Base-by-base conservation (phyloP, 2,113 vertebrate species). In the Damaliscus lunatus region DNA sequence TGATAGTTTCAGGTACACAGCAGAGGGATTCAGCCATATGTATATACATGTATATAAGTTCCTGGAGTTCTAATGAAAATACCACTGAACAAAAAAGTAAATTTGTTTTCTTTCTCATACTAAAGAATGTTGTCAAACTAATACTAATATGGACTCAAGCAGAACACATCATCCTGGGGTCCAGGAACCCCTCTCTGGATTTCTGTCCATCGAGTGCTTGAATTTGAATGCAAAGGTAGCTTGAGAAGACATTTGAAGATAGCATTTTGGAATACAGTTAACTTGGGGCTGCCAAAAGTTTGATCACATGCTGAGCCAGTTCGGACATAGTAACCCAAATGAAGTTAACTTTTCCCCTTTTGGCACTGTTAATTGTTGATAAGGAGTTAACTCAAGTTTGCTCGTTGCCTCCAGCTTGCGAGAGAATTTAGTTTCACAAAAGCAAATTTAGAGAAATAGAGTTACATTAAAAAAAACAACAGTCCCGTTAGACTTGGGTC, bases 371-470 rank as follows among this genome's bases (percentile, higher is more conserved):
- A 6, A 9, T 16, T 57, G n/a, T 81, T 78, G 88, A 86, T 97
- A 95, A 94, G 43, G 86, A 96, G 77, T 94, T 77, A 93, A 84
- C 86, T 23, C 29, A 86, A 87, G 40, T 91, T 90, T 88, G n/a
- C 31, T 48, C 80, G 29, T 78, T 80, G 53, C 53, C 50, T 95
- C 60, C 46, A 64, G 55, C 29, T 52, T 67, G 46, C 46, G 48
- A 97, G 90, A 96, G 36, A 90, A 64, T 88, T 88, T 74, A 19
- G 88, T 96, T 94, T 96, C 82, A 95, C 94, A 88, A 96, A 97
- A 97, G 67, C 59, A 93, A 81, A 91, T 84, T 46, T 52, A 55
- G 96, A 93, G 71, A 93, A 90, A 94, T 50, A 88, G 94, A 95
- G 40, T 50, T 85, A 40, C 67, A 29, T 88, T 90, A 74, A 92